Evolutionary conservation across 2,797 vertebrate species (phyloP), one percentile per base, ranked within the genome.

Genomic region (Ptychadena robeensis): DNA sequence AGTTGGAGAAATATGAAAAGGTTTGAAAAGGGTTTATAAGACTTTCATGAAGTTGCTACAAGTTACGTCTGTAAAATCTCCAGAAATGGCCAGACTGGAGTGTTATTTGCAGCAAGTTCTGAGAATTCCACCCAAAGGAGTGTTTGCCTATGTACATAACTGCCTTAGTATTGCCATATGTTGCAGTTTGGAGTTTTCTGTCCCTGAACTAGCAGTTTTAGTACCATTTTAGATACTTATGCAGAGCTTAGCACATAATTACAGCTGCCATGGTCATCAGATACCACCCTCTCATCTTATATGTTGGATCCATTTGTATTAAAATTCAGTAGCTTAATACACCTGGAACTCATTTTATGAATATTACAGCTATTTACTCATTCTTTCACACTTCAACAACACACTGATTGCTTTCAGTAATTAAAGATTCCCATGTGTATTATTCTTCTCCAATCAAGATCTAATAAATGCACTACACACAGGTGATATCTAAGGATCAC

Each of bases 391-490:
- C 77, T 84, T 74, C 82, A 84, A 34, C 77, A 74, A 66, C 70
- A 68, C 48, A 71, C 70, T 84, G 82, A 84, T 84, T 84, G 82
- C 82, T 73, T 80, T 84, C 63, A 69, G 70, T 84, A 84, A 80
- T 84, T 84, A 84, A 83, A 84, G 63, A 74, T 80, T 69, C 82
- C 77, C 82, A 79, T 84, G 82, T 80, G 82, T 48, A 84, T 74
- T 76, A 84, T 84, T 84, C 77, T 68, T 61, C 48, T 63, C 27
- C 82, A 84, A 84, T 84, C 82, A 73, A 80, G 82, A 73, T 40
- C 70, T 84, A 79, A 84, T 80, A 69, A 70, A 84, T 79, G 68
- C 64, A 53, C 32, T 48, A 77, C 44, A 32, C 64, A 69, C 77
- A 69, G 77, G 63, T 84, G 82, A 84, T 44, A 28, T 57, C 57